Evolutionary conservation across 2,888 invertebrate species (phyloP), one percentile per base, ranked within the genome.

Genomic region (Tanypteryx hageni): DNA sequence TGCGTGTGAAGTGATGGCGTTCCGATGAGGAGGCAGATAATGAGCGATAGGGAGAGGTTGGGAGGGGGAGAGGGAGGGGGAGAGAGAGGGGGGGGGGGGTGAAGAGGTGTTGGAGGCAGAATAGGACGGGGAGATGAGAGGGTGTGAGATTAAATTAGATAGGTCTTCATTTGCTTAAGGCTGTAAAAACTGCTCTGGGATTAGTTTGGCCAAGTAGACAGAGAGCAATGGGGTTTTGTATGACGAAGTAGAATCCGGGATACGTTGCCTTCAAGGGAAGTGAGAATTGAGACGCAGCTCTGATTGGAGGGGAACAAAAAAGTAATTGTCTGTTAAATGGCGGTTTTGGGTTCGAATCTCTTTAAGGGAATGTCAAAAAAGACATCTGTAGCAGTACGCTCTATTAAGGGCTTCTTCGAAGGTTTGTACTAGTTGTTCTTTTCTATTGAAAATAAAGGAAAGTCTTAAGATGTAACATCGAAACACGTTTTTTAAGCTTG

Each of bases 131-230:
- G 18, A 16, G n/a, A 27, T 10, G 84, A 56, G 27, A 64, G 89
- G 89, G 89, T 68, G 64, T n/a, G 44, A 44, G 89, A 89, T 89
- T 89, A 68, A 89, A 89, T 89, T 89, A 89, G 89, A 89, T 44
- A 64, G 89, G 89, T 89, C 89, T 89, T 89, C 89, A 89, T 89
- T 68, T 68, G 56, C 89, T 57, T 64, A 68, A 89, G 89, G 89
- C 61, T 31, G 86, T 86, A 57, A 86, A 86, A 86, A 86, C 61
- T 89, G 89, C 59, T 64, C 64, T 44, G 61, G 86, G 59, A 64
- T 86, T 31, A 31, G 61, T 5, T 27, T 86, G 86, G 61, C 31
- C 64, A 64, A 89, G 64, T 89, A 64, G 89, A 89, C 64, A 64
- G 31, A 44, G 89, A 68, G 68, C 64, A 44, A 89, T 89, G 68